Evolutionary conservation across 2,888 invertebrate genomes (phyloP).

Genomic region (Agapetus fuscipes): DNA sequence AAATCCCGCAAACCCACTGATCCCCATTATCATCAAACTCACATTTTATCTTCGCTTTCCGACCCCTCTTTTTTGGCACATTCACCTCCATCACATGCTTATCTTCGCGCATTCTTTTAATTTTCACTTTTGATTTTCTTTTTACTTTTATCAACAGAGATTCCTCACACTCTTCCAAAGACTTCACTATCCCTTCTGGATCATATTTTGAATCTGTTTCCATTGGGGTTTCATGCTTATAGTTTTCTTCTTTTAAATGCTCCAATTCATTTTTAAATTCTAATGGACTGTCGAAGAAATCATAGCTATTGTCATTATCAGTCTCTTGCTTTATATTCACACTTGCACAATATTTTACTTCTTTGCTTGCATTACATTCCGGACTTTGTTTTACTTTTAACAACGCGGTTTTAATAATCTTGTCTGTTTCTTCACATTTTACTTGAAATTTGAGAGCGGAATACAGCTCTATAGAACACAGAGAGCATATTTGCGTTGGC

Average conservation of each 20-base stretch:
- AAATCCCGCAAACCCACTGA: slow-evolving; percentile 10
- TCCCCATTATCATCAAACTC: neutral
- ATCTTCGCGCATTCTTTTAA: slow-evolving; percentile 1
- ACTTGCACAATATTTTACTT: slow-evolving; percentile 1
- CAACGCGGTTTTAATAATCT: slow-evolving; percentile 7
- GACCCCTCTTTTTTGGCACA: slow-evolving; percentile 8
- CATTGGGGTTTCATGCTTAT: neutral
- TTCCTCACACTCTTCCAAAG: slow-evolving; percentile 5
- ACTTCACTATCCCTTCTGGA: neutral
- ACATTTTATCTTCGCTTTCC: slow-evolving; percentile 7
- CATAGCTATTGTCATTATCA: slow-evolving; percentile 6
- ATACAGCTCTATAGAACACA: slow-evolving; percentile 9
- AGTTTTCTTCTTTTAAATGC: slow-evolving; percentile 8
- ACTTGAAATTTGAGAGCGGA: slow-evolving; percentile 12
- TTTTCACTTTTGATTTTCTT: slow-evolving; percentile 10
- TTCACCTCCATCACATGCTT: neutral
- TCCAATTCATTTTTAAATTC: slow-evolving; percentile 10
- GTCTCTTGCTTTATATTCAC: slow-evolving; percentile 11
- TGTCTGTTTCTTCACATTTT: slow-evolving; percentile 12
- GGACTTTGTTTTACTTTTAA: too few relatives aligned
- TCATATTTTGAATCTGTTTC: neutral
- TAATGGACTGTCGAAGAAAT: slow-evolving; percentile 7
- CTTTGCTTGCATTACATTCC: slow-evolving; percentile 7
- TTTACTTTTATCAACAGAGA: slow-evolving; percentile 1
- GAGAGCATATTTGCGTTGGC: slow-evolving; percentile 12